A percentile compares a stretch with the other conserved stretches of the same genome.
phyloP scores from a whole-genome alignment of 2,888 invertebrate genomes.

The Drosophila pseudotakahashii region DNA sequence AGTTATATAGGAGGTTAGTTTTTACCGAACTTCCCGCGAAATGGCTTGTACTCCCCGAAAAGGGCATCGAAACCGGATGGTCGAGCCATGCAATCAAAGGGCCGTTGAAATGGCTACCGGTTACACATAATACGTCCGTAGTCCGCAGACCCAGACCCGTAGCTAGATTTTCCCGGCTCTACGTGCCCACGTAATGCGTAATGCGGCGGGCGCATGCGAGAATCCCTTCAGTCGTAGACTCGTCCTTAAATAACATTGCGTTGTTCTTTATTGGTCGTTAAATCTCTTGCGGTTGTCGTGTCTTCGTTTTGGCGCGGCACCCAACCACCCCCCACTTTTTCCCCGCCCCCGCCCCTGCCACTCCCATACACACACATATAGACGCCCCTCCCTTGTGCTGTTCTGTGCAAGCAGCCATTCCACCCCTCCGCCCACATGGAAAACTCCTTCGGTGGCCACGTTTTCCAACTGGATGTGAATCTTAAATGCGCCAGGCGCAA shows the following conservation, averaged over 20 bases:
- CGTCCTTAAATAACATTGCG: slow-evolving; percentile 77
- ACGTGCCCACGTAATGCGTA: slow-evolving; percentile 32
- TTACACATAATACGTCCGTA: slow-evolving; percentile 76
- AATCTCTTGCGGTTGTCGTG: slow-evolving; percentile 80
- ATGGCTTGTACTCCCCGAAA: neutral
- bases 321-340: neutral
- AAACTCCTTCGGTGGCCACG: slow-evolving; percentile 41
- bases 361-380: slow-evolving; percentile 2
- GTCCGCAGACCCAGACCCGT: slow-evolving; percentile 20
- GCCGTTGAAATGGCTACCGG: slow-evolving; percentile 76
- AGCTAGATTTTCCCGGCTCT: slow-evolving; percentile 5
- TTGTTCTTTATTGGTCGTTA: slow-evolving; percentile 80
- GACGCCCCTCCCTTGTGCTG: slow-evolving; percentile 15
- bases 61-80: slow-evolving; percentile 14
- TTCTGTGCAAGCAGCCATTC: slow-evolving; percentile 13
- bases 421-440: slow-evolving; percentile 22
- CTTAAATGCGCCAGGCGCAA: slow-evolving; percentile 32
- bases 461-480: slow-evolving; percentile 31
- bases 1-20: too few relatives aligned
- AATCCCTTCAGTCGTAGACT: slow-evolving; percentile 58
- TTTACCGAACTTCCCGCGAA: neutral
- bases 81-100: slow-evolving; percentile 65
- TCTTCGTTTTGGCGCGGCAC: slow-evolving; percentile 50
- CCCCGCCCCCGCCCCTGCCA: neutral
- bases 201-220: slow-evolving; percentile 45